Conservation (phyloP, 2,888 invertebrate species). For the Tuta absoluta region DNA sequence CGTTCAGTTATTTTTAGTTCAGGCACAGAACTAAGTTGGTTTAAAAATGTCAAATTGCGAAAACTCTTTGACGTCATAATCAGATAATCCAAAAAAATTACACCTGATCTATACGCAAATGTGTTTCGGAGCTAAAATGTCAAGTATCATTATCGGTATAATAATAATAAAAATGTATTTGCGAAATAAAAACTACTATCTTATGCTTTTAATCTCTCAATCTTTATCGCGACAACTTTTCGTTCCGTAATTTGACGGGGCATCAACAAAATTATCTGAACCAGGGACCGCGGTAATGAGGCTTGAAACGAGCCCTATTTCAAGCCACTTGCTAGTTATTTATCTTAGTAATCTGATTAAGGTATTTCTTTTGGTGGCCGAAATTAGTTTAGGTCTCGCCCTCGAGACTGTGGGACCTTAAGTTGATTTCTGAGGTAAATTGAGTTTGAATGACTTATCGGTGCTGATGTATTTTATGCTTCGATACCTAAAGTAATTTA, state of each 20-base stretch:
- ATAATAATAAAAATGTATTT: too few species aligned
- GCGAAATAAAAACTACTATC: too few species aligned
- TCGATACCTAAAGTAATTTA: too few species aligned
- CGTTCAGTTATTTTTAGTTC: too few species aligned
- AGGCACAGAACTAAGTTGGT: too few species aligned
- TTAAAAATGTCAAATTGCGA: too few species aligned
- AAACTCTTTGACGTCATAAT: too few species aligned
- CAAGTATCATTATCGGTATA: conserved; percentile 4
- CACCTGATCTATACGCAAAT: too few species aligned
- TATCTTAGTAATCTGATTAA: conserved; percentile 46
- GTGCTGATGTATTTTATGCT: too few species aligned
- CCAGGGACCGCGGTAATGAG: conserved; percentile 32
- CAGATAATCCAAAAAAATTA: too few species aligned
- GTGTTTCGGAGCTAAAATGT: too few species aligned
- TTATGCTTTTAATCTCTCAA: too few species aligned
- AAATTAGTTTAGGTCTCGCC: conserved; percentile 29
- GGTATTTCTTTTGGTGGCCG: conserved; percentile 37
- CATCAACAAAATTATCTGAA: conserved; percentile 26
- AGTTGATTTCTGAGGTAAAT: neutral
- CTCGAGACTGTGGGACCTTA: neutral
- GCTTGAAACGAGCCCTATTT: conserved; percentile 38
- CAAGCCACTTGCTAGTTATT: conserved; percentile 39
- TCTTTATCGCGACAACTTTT: conserved; percentile 11
- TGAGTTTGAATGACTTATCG: neutral
- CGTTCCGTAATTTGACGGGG: conserved; percentile 22